These are phyloP conservation scores for Clitarchus hookeri DNA, from an alignment of 2,888 invertebrate genomes.

Conservation along the genomic window DNA sequence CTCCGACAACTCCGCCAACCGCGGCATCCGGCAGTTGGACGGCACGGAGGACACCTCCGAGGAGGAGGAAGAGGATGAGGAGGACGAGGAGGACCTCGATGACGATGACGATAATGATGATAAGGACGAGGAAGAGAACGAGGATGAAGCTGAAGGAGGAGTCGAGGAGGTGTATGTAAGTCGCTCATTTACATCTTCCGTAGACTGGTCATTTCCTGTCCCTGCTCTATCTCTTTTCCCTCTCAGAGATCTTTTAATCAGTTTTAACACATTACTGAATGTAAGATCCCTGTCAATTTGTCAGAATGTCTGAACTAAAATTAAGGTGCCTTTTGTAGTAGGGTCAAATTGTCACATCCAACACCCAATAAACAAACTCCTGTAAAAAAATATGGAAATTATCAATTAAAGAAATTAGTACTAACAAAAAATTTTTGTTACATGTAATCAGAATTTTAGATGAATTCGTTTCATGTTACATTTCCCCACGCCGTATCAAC, in stretches of 20 bases:
- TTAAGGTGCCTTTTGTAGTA: not conserved
- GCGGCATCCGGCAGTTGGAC: conserved; percentile 33
- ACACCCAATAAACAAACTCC: too few relatives aligned
- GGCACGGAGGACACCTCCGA: conserved; percentile 44
- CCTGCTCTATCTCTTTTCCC: too few relatives aligned
- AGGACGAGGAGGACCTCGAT: conserved; percentile 76
- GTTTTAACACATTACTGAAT: too few relatives aligned
- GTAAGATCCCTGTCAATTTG: too few relatives aligned
- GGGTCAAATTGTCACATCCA: too few relatives aligned
- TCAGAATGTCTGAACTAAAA: not conserved
- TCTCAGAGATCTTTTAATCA: too few relatives aligned
- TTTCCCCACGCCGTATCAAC: too few relatives aligned
- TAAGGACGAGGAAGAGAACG: conserved; percentile 58
- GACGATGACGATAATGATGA: conserved; percentile 69
- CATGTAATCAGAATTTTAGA: too few relatives aligned
- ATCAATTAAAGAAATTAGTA: too few relatives aligned
- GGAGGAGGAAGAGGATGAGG: conserved; percentile 70
- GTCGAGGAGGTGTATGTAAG: conserved; percentile 53
- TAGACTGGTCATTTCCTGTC: not conserved
- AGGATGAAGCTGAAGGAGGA: conserved; percentile 58
- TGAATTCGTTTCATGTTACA: too few relatives aligned
- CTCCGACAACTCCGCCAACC: conserved; percentile 20
- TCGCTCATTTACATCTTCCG: not conserved
- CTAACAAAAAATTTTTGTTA: too few relatives aligned
- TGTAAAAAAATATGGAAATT: too few relatives aligned